Evolutionary conservation across 2,888 invertebrate genomes (phyloP), one percentile per base, ranked within the genome.

Genomic region (Hemithea aestivaria): DNA sequence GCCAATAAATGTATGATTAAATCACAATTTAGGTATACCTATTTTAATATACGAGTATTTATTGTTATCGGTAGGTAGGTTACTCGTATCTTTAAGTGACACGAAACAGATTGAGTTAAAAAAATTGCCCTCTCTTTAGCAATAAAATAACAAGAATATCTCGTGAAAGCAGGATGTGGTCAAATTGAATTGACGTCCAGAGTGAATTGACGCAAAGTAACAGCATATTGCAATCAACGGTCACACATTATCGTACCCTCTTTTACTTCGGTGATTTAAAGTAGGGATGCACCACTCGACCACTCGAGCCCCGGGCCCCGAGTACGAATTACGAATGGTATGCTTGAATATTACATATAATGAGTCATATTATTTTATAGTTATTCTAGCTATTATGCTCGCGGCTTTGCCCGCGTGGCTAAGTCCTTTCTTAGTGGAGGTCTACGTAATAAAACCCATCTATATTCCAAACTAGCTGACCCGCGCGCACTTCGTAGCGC

Each of bases 141-240:
- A 58, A 58, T 62, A 62, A 70, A 42, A 68, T 70, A 71, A 71
- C 63, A 69, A 69, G 55, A 71, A 67, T 71, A 74, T 73, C 67
- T 70, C 70, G 71, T 74, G 79, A 83, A 80, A 78, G 72, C 78
- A 82, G 83, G 85, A 85, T 82, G 83, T 68, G 65, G 66, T 75
- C 76, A 77, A 84, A 84, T 84, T 85, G 79, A 79, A 78, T 79
- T 78, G 82, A 78, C 82, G 74, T 74, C 67, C 72, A 70, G 67
- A 59, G 59, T 79, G 66, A 80, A 79, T 78, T 81, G 73, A 73
- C 70, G 73, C 70, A 74, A 73, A 73, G 69, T 76, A 75, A 79
- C 74, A 79, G 76, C 76, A 74, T 74, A 75, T 77, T 80, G 76
- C 78, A 82, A 83, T 82, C 79, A 80, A 66, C 73, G 64, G 66